Base-by-base conservation (phyloP, 2,888 invertebrate species). In the Meandrusa payeni region DNA sequence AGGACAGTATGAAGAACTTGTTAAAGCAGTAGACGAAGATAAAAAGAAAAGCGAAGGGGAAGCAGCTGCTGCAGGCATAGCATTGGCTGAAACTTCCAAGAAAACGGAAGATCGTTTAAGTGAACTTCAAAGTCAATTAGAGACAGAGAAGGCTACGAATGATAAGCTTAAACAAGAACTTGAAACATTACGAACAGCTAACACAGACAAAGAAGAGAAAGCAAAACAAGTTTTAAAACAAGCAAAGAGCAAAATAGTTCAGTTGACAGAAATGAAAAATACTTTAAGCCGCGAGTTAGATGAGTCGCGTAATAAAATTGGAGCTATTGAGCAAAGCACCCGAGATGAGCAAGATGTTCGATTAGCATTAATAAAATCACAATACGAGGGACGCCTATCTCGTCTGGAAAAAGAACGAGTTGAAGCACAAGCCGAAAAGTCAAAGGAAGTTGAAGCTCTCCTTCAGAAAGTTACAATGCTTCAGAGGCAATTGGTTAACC, bases 1-100 rank as follows among this genome's bases (percentile, higher is more conserved):
- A 75, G 93, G 91, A 5, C 94, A 94, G 55, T 96, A 90, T 68
- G 94, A 94, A 66, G 95, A 95, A 55, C 83, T 94, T 10, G 86
- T 89, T 0, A 93, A 93, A 67, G 89, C 90, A 7, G 79, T 90
- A 10, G 92, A 93, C 51, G 91, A 91, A 56, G 90, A 91, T 31
- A 91, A 90, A 58, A 89, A 88, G 50, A 90, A 86, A 52, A 75
- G 74, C 39, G 91, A 90, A 56, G 89, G 77, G 1, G 90, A 91
- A 52, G 76, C 76, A 2, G 89, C 88, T 13, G 89, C 88, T 19
- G 81, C 86, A 7, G 78, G 77, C 32, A 77, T 75, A 12, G 81
- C 80, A 28, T 62, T 79, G 19, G 71, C 76, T 2, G 89, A 89
- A 54, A 71, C 62, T 13, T 89, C 57, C 81, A 93, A 61, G 80